These are phyloP conservation scores for Pyrgus malvae DNA, from an alignment of 2,888 invertebrate species.

Conservation along the genomic window DNA sequence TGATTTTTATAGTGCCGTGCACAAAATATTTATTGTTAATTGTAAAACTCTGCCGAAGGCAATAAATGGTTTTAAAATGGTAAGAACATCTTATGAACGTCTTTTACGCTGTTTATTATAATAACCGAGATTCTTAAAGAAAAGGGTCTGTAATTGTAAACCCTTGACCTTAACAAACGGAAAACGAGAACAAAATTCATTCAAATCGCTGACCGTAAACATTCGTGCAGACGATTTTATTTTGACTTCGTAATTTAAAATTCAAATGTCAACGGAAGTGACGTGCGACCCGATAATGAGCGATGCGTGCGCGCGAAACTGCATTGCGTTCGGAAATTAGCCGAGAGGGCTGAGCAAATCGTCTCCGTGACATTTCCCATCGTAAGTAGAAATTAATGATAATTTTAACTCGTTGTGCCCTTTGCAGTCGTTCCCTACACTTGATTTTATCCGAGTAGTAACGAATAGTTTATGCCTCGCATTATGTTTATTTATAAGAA, in stretches of 20 bases:
- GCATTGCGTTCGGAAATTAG: conserved; percentile 41
- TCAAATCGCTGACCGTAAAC: conserved; percentile 32
- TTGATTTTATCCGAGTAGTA: conserved; percentile 21
- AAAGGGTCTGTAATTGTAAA: conserved; percentile 5
- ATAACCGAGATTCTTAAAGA: no score
- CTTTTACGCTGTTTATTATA: no score
- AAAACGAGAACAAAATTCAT: conserved; percentile 31
- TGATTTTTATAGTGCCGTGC: no score
- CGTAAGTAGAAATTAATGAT: conserved; percentile 20
- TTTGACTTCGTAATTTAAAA: conserved; percentile 35
- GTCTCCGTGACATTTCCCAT: conserved; percentile 44
- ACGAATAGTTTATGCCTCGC: conserved; percentile 13
- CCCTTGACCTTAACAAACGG: conserved; percentile 25
- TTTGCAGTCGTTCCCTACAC: conserved; percentile 20
- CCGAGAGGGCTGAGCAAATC: conserved; percentile 35
- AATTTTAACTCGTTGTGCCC: conserved; percentile 23
- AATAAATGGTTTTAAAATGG: no score
- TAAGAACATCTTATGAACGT: no score
- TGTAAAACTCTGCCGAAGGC: no score
- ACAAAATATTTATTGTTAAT: no score
- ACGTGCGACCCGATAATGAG: conserved; percentile 41
- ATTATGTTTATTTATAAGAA: conserved; percentile 25
- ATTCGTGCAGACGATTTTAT: conserved; percentile 32
- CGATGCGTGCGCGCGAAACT: conserved; percentile 49
- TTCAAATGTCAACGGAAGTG: conserved; percentile 57